Evolutionary conservation across 2,113 vertebrate genomes (phyloP).

Genomic region (Labrus mixtus): DNA sequence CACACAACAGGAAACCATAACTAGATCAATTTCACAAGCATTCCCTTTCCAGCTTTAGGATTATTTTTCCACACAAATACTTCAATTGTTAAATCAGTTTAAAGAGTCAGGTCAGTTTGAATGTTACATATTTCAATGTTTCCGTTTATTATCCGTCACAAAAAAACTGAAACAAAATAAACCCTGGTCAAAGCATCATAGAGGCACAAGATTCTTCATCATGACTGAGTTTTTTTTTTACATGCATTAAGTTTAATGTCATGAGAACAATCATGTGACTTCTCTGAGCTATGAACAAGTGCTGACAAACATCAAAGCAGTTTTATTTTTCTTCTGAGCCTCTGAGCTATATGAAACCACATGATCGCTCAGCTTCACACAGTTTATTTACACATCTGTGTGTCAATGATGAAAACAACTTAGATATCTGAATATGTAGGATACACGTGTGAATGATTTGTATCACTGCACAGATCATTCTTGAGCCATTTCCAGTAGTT

Average conservation of each 20-base stretch:
- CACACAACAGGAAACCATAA: no score
- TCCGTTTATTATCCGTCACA: neutral
- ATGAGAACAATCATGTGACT: constrained; percentile 32
- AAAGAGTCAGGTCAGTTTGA: no score
- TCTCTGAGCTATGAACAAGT: constrained; percentile 3
- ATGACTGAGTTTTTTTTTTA: neutral
- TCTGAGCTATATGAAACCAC: neutral
- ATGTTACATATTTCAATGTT: neutral
- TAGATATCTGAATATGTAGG: neutral
- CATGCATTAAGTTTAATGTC: constrained; percentile 2
- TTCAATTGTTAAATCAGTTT: no score
- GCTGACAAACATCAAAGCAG: no score
- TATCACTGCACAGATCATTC: neutral
- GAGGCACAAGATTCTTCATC: neutral
- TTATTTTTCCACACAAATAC: no score
- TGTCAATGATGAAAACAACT: no score
- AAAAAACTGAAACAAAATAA: neutral
- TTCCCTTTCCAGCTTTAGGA: no score
- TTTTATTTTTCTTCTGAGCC: no score
- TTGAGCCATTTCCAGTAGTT: constrained; percentile 4
- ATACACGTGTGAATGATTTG: constrained; percentile 7
- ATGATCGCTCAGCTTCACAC: neutral
- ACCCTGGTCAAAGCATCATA: neutral
- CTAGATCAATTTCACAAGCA: no score
- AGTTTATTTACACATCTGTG: no score